Evolutionary conservation across 2,888 invertebrate genomes (phyloP), one percentile per base, ranked within the genome.

Genomic region (Melangyna quadrimaculata): DNA sequence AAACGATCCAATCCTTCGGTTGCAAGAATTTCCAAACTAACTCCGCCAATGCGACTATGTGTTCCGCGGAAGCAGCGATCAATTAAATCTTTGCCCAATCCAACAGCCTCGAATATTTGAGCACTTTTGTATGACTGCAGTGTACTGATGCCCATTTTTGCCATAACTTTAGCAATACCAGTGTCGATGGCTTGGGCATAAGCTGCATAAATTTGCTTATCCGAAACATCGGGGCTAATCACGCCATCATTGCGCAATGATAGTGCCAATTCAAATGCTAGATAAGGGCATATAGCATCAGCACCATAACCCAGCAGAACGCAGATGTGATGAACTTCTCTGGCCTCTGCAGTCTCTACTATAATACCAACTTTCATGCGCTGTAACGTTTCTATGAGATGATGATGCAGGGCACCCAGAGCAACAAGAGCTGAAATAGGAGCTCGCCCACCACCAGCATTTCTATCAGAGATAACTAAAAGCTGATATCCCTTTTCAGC

Each of bases 111-210:
- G 91, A 99, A 99, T 89, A 99, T 99, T 93, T 99, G 99, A 0
- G 99, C 99, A 87, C 98, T 97, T 93, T 99, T 99, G 93, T 99
- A 99, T 0, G 98, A 99, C 91, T 99, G 99, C 48, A 99, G 93
- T 0, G 99, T 99, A 77, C 98, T 98, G 90, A 99, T 99, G 77
- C 99, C 99, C 99, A 99, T 99, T 92, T 99, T 99, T 6, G 99
- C 99, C 99, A 99, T 99, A 0, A 95, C 97, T 92, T 98, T 98
- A 65, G 96, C 95, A 88, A 97, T 96, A 65, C 98, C 98, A 1
- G 97, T 95, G 89, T 98, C 98, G 90, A 97, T 96, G 48, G 99
- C 98, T 88, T 96, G 96, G 51, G 97, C 95, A 92, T 98, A 99
- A 88, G 98, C 96, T 79, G 94, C 93, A 92, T 95, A 98, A 88